A percentile compares a stretch with the other conserved stretches of the same genome.
Evolutionary conservation across 2,888 invertebrate species (phyloP).

Genomic region (Tipula lateralis): DNA sequence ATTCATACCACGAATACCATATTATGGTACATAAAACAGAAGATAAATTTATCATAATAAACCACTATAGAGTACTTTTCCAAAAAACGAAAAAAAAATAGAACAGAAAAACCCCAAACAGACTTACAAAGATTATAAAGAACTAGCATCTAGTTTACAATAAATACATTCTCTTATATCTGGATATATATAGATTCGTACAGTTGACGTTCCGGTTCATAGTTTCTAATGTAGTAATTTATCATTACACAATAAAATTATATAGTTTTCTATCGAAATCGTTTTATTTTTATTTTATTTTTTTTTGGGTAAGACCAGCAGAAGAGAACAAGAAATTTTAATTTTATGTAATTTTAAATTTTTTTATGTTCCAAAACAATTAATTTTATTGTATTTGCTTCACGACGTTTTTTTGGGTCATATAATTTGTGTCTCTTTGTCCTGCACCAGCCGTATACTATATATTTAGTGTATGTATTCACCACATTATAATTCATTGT

Average conservation of each 20-base stretch:
- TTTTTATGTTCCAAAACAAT: background rate
- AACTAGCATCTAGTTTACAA: background rate
- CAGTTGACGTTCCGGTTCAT: conserved; percentile 1
- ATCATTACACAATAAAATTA: conserved; percentile 24
- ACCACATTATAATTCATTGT: background rate
- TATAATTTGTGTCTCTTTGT: background rate
- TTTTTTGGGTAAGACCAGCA: background rate
- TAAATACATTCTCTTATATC: background rate
- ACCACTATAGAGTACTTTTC: background rate
- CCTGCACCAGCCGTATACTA: background rate
- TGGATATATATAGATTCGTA: background rate
- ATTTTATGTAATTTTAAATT: background rate
- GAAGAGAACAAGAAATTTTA: background rate
- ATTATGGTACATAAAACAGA: background rate
- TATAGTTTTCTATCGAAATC: background rate
- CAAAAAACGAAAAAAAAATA: background rate
- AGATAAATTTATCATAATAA: background rate
- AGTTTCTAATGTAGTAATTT: conserved; percentile 24
- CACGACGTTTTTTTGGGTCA: background rate
- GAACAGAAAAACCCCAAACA: background rate
- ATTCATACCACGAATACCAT: conserved; percentile 2
- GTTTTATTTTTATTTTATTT: background rate
- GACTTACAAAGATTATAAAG: background rate
- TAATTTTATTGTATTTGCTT: background rate
- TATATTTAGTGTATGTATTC: background rate